Evolutionary conservation across 2,113 vertebrate genomes (phyloP).

Genomic region (Thunnus thynnus): DNA sequence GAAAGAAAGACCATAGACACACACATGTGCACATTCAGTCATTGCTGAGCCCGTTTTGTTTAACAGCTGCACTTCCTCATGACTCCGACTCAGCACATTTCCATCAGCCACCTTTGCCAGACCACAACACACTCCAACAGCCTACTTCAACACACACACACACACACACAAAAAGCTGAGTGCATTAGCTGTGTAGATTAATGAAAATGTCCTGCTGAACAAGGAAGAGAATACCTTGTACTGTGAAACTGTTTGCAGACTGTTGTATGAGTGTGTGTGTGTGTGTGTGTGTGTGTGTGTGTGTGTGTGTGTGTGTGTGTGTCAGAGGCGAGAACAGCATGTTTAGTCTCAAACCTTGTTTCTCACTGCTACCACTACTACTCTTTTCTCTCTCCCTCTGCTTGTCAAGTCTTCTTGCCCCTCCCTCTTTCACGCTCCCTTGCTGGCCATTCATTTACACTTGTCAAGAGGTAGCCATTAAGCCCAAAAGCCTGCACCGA

Average conservation of each 20-base stretch:
- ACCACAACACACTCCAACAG: slow-evolving; percentile 72
- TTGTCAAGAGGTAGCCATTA: slow-evolving; percentile 96
- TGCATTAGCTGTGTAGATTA: slow-evolving; percentile 71
- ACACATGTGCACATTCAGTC: slow-evolving; percentile 28
- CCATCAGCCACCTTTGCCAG: slow-evolving; percentile 73
- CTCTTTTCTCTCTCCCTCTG: slow-evolving; percentile 42
- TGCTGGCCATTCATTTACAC: slow-evolving; percentile 92
- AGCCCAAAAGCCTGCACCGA: slow-evolving; percentile 89
- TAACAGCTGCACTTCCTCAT: slow-evolving; percentile 77
- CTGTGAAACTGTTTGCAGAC: slow-evolving; percentile 65
- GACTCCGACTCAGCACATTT: slow-evolving; percentile 74
- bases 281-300: slow-evolving; percentile 41
- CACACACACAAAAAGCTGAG: slow-evolving; percentile 45
- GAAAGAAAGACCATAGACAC: slow-evolving; percentile 13
- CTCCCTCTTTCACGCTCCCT: slow-evolving; percentile 57
- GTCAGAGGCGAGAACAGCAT: slow-evolving; percentile 85
- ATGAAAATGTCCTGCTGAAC: slow-evolving; percentile 70
- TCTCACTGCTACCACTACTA: slow-evolving; percentile 74
- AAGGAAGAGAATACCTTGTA: slow-evolving; percentile 60
- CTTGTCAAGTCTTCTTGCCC: slow-evolving; percentile 2
- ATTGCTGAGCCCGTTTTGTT: slow-evolving; percentile 47
- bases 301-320: slow-evolving; percentile 55
- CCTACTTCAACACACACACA: slow-evolving; percentile 36
- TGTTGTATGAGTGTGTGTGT: slow-evolving; percentile 16
- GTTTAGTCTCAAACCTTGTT: slow-evolving; percentile 94